Evolutionary conservation across 1,140 invertebrate genomes (phyloP), one percentile per base, ranked within the genome.

Genomic region (Bombus fervidus): DNA sequence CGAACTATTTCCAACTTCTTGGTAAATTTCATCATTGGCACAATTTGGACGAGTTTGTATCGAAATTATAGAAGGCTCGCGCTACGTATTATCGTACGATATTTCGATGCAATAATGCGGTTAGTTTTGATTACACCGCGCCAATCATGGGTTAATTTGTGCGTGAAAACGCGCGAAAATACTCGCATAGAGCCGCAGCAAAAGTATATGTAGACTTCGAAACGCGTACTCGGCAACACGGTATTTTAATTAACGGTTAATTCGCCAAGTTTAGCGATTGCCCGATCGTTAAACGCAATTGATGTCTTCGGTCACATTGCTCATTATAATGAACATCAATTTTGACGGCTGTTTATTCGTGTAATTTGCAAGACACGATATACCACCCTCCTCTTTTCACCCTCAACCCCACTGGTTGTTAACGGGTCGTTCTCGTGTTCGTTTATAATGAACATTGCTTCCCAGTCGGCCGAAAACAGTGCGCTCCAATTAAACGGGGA

Each of bases 351-450:
- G 77, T 80, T 85, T 85, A 79, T 85, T 80, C 77, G 66, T 31
- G 83, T 62, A 85, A 72, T 85, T 85, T 85, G 41, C 76, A 80
- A 85, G 77, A 85, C 83, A 73, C 68, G 83, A 72, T 73, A 85
- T 80, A 62, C 57, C 77, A 18, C 9, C 47, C 37, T 39, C 28
- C 3, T 15, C 28, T n/a, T 1, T 18, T 25, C n/a, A 31, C 6
- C 22, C 66, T 47, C 59, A n/a, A n/a, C 28, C 59, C 59, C 59
- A n/a, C 59, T 62, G 31, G 53, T 43, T 34, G 66, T 62, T 62
- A 68, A 25, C 64, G 47, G 81, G 28, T 25, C 39, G 47, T 62
- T 43, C 10, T 28, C 47, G 76, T 47, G 83, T 78, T 78, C 83
- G 41, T 59, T 79, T 72, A 72, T 73, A 80, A 72, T 53, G 83